Conservation (phyloP, 30 jellyfish, hydroid and myxozoan species). For the Nemopilema nomurai region DNA sequence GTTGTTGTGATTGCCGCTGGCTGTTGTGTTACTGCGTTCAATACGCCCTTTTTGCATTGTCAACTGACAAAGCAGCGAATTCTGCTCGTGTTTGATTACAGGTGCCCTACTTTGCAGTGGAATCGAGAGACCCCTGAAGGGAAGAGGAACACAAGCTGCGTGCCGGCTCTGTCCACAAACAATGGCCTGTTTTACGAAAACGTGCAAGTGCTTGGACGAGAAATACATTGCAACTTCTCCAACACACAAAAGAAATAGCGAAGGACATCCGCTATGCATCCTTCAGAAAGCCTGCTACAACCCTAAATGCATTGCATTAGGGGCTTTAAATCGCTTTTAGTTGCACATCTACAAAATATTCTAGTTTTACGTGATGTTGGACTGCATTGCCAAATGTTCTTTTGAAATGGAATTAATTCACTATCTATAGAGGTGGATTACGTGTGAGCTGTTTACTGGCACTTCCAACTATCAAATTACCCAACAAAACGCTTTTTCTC, state of each 20-base stretch:
- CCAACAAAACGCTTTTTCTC: neutral
- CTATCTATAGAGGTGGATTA: no score
- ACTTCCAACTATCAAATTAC: no score
- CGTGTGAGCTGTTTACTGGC: no score
- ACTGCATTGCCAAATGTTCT: no score
- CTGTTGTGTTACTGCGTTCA: no score
- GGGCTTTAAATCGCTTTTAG: no score
- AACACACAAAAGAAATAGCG: neutral
- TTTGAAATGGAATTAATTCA: no score
- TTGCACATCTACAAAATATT: no score
- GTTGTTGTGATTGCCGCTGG: neutral
- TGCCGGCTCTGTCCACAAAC: constrained; percentile 53
- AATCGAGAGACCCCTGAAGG: constrained; percentile 57
- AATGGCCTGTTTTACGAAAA: constrained; percentile 6
- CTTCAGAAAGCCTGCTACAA: no score
- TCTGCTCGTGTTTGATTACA: neutral
- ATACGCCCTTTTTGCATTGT: neutral
- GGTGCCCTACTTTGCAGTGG: neutral
- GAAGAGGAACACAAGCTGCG: constrained; percentile 76
- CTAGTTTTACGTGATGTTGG: no score
- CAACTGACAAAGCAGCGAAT: neutral
- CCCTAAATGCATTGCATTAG: no score
- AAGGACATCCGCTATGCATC: no score
- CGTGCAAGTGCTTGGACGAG: constrained; percentile 31
- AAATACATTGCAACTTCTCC: constrained; percentile 18